Base-by-base conservation (phyloP, 2,113 vertebrate species). In the Myodes glareolus region DNA sequence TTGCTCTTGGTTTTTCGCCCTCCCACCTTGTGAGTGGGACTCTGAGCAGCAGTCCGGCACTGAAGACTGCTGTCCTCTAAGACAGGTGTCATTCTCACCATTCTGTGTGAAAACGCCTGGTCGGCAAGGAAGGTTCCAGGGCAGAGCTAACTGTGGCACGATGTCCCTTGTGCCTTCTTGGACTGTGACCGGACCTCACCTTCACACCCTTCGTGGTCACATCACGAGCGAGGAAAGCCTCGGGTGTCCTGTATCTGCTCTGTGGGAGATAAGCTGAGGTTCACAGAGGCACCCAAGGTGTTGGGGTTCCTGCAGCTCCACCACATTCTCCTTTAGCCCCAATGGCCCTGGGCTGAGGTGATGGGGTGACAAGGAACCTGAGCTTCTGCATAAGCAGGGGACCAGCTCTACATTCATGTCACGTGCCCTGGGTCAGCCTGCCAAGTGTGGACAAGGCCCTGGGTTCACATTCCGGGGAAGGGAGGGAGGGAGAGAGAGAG, bases 81-180 rank as follows among this genome's bases (percentile, higher is more conserved):
- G 67, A 21, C 61, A 76, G 17, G 16, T 7, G 17, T 36, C 11
- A 1, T n/a, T 7, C 4, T 1, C 5, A 58, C 10, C 1, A 21
- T 33, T 29, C 42, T 5, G 5, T 1, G 5, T 81, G 85, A 52
- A 16, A 50, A 61, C 3, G 29, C 31, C 50, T 63, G 81, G 55
- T 25, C 67, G 7, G 4, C 4, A 0, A 16, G 0, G 72, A 42
- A 68, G 77, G 45, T 39, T 45, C 61, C 29, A 65, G 27, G 58
- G 25, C 82, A 65, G 39, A 42, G 19, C 3, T 25, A 2, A 14
- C 2, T 0, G 8, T 16, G 39, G 25, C 50, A 0, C 1, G n/a
- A 68, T 14, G 17, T 16, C 31, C 50, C 75, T 39, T 9, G 17
- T 2, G 11, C 58, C 11, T 7, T 25, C 68, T 39, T 21, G 0